These are phyloP conservation scores for Mesorhabditis belari DNA, from an alignment of 2,888 invertebrate species.

Conservation along the genomic window DNA sequence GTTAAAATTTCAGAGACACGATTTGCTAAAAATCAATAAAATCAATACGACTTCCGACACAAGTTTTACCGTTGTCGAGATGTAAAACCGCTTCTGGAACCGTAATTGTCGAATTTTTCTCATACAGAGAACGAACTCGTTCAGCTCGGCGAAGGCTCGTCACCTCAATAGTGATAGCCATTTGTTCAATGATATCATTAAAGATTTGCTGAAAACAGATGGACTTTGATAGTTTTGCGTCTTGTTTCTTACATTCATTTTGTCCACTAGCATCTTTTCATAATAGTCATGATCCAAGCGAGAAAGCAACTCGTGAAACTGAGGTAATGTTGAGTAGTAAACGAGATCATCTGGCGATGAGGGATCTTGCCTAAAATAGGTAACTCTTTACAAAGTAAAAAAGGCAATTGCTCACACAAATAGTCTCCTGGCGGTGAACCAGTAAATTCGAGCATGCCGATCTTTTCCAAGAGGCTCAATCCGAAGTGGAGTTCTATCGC, in stretches of 20 bases:
- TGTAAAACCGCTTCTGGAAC: not conserved
- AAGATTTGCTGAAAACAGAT: not conserved
- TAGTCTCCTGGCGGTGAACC: slow-evolving; percentile 85
- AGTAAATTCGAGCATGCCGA: slow-evolving; percentile 90
- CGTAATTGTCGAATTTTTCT: too few relatives aligned
- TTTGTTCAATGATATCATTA: slow-evolving; percentile 9
- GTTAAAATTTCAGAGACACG: not conserved
- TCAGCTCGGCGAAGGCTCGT: slow-evolving; percentile 21
- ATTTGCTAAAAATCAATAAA: not conserved
- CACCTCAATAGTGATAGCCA: slow-evolving; percentile 39
- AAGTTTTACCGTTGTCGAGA: not conserved
- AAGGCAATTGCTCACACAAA: slow-evolving; percentile 70
- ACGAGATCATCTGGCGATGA: too few relatives aligned
- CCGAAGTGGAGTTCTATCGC: slow-evolving; percentile 79
- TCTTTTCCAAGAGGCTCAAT: slow-evolving; percentile 92
- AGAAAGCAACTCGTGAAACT: slow-evolving; percentile 65
- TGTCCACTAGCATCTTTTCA: slow-evolving; percentile 23
- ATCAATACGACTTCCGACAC: not conserved
- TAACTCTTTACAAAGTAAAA: slow-evolving; percentile 2
- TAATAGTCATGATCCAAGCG: slow-evolving; percentile 27
- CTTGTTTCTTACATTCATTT: not conserved
- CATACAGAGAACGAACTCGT: not conserved
- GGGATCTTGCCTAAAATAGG: slow-evolving; percentile 70
- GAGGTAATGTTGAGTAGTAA: slow-evolving; percentile 81
- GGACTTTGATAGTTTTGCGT: not conserved